Base-by-base conservation (phyloP, 2,888 invertebrate genomes). In the Drosophila prostipennis region DNA sequence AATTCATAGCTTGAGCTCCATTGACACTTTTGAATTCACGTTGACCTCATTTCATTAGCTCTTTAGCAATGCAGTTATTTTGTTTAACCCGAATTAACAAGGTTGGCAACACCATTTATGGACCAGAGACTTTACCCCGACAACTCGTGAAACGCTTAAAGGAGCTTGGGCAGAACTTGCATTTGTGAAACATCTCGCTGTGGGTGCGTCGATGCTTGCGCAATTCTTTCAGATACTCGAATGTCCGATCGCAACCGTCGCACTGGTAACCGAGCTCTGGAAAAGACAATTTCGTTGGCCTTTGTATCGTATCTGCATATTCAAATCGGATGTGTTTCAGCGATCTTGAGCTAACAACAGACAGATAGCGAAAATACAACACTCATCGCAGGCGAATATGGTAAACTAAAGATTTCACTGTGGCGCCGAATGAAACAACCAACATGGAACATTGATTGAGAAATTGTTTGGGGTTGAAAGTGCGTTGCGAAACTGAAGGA, bases 141-240 rank as follows among this genome's bases (percentile, higher is more conserved):
- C 77, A 85, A 26, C 76, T 76, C 60, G 82, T 84, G 79, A 82
- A 89, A 69, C 86, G 89, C 67, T 77, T 68, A 80, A 90, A 89
- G 6, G 89, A 77, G 55, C 77, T 77, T 32, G 86, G 72, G 68
- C 89, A 89, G 56, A 78, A 51, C 43, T 78, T 77, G 57, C 89
- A 89, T 69, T 89, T 89, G 87, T 90, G 89, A 89, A 89, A 89
- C 43, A 76, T 61, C 56, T 89, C 79, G 39, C 78, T 88, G 72
- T 89, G 89, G 59, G 63, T 81, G 71, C 89, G 89, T 37, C 84
- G 82, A 74, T 90, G 89, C 68, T 89, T 87, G 61, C 86, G 89
- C 56, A 87, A 76, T 51, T 89, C 89, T 86, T 77, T 82, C 40
- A 74, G 74, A 72, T 78, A 77, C 43, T 58, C 71, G 76, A 89